Conservation (phyloP, 2,797 vertebrate genomes). For the Diceros bicornis region DNA sequence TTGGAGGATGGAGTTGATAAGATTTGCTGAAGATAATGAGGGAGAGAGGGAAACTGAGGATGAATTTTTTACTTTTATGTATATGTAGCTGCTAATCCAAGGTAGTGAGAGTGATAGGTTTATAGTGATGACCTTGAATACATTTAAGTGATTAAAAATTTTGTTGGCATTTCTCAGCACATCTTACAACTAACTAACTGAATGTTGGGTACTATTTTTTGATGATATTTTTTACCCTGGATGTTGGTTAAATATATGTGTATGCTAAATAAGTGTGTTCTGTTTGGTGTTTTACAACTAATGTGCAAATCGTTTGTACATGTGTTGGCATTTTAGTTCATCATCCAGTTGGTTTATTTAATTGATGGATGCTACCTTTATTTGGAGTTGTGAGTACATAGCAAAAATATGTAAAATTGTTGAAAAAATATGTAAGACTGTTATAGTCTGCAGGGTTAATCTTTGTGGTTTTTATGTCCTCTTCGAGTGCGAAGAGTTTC, state of each 20-base stretch:
- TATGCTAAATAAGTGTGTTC: neutral
- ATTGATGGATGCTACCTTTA: neutral
- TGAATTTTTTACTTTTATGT: neutral
- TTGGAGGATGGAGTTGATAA: neutral
- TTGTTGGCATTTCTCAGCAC: neutral
- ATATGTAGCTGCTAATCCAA: neutral
- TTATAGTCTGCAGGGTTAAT: constrained; percentile 29
- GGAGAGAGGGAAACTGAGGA: neutral
- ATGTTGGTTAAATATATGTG: neutral
- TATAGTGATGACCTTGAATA: neutral
- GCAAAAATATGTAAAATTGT: constrained; percentile 17
- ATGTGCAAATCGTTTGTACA: neutral
- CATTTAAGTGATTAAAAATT: neutral
- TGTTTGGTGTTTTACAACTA: neutral
- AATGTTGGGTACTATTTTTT: neutral
- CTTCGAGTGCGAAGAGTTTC: constrained; percentile 14
- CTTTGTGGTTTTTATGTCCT: constrained; percentile 53
- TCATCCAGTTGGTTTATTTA: neutral
- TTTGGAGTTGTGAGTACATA: constrained; percentile 1
- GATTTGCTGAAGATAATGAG: neutral
- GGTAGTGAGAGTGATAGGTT: neutral
- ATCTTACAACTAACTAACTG: neutral
- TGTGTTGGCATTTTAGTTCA: constrained; percentile 3
- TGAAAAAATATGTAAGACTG: constrained; percentile 5
- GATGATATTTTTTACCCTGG: neutral